A percentile compares a stretch with the other conserved stretches of the same genome.
Evolutionary conservation across 2,888 invertebrate genomes (phyloP).

Genomic region (Trypoxylon attenuatum): DNA sequence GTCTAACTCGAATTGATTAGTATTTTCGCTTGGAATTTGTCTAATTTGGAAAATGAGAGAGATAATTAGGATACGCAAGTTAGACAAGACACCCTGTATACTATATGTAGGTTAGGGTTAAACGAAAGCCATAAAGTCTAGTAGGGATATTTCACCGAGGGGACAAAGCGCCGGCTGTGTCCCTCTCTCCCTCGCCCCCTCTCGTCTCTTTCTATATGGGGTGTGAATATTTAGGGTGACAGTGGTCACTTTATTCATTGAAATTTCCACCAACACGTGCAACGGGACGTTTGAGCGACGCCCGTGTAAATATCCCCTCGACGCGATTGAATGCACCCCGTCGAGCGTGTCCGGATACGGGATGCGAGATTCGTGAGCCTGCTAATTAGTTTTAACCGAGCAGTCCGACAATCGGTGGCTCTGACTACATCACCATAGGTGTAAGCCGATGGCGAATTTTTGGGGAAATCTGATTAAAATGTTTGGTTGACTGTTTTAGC

Average conservation of each 20-base stretch:
- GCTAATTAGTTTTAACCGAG: conserved; percentile 28
- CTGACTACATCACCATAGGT: no score
- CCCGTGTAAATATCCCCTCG: conserved; percentile 35
- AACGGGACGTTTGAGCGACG: conserved; percentile 24
- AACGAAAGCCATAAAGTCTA: conserved; percentile 45
- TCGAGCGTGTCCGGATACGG: conserved; percentile 24
- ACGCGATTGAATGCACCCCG: conserved; percentile 37
- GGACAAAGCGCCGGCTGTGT: conserved; percentile 11
- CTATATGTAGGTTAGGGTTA: conserved; percentile 40
- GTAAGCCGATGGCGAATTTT: no score
- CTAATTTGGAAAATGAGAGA: no score
- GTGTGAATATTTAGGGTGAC: conserved; percentile 52
- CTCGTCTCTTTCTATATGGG: conserved; percentile 18
- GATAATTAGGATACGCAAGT: no score
- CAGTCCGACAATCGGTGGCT: conserved; percentile 20
- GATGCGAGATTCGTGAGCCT: conserved; percentile 9
- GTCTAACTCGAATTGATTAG: no score
- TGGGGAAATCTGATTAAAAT: no score
- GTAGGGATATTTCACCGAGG: conserved; percentile 29
- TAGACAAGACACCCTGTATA: no score
- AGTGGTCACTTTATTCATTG: conserved; percentile 51
- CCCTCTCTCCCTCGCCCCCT: no score
- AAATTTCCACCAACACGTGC: conserved; percentile 43
- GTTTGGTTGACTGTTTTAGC: no score
- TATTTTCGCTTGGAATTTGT: no score